These are phyloP conservation scores for Pyrocephalus nanus DNA, from an alignment of 2,797 vertebrate species.

Conservation along the genomic window DNA sequence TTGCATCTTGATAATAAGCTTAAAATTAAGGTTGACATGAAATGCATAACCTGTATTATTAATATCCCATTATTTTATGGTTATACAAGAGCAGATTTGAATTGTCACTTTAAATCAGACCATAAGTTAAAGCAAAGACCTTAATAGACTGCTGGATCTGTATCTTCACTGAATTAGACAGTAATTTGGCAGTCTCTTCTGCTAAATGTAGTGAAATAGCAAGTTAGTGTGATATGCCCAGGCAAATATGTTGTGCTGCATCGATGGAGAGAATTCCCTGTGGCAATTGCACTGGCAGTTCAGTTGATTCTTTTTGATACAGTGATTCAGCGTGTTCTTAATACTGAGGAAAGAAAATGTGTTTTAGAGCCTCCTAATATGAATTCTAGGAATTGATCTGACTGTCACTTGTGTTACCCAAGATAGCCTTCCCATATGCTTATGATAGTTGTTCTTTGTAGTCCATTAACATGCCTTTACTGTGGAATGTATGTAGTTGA, in stretches of 20 bases:
- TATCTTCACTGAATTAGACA: conserved; percentile 63
- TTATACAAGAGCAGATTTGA: conserved; percentile 59
- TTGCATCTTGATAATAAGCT: conserved; percentile 37
- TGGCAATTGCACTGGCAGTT: conserved; percentile 29
- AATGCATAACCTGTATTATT: conserved; percentile 65
- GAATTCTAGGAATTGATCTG: background rate
- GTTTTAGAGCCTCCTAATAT: background rate
- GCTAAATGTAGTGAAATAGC: conserved; percentile 32
- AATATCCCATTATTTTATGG: conserved; percentile 59
- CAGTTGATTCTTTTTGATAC: conserved; percentile 51
- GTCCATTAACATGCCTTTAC: background rate
- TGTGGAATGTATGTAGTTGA: background rate
- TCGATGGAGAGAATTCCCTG: conserved; percentile 37
- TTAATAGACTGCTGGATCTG: conserved; percentile 50
- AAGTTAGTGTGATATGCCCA: conserved; percentile 33
- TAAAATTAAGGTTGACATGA: conserved; percentile 45
- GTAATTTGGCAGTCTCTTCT: conserved; percentile 57
- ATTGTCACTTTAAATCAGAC: conserved; percentile 63
- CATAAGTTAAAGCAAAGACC: conserved; percentile 42
- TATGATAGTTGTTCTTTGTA: background rate
- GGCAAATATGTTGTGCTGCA: conserved; percentile 39
- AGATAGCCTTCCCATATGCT: background rate
- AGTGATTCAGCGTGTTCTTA: background rate
- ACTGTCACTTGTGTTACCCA: background rate
- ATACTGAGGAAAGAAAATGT: conserved; percentile 22